A percentile compares a stretch with the other conserved stretches of the same genome.
Conservation (phyloP, 2,797 vertebrate genomes). For the Galago senegalensis region DNA sequence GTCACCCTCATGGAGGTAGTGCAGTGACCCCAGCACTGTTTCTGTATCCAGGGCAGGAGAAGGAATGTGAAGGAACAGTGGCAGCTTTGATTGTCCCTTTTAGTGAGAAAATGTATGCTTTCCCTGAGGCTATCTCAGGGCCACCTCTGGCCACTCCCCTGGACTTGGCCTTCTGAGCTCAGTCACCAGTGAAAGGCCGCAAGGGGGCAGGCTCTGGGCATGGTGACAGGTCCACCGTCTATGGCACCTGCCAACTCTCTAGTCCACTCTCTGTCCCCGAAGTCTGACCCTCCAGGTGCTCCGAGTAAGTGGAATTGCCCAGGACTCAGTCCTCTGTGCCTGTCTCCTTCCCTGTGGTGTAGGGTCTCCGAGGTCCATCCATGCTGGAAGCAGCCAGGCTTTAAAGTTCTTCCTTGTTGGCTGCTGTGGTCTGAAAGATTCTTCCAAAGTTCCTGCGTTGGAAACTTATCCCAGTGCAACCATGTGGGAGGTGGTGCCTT, state of each 20-base stretch:
- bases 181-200: neutral
- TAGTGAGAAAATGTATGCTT: neutral
- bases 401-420: neutral
- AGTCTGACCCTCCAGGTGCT: neutral
- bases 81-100: neutral
- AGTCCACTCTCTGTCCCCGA: too few species aligned
- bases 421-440: neutral
- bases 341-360: neutral
- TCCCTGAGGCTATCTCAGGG: neutral
- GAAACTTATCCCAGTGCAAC: too few species aligned
- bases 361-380: neutral
- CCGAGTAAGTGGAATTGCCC: neutral
- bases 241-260: neutral
- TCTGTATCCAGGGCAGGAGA: neutral
- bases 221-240: neutral
- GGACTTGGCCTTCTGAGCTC: neutral
- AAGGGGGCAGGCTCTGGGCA: neutral
- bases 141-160: neutral
- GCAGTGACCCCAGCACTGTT: neutral
- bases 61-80: neutral
- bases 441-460: too few species aligned
- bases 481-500: too few species aligned
- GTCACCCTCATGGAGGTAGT: neutral
- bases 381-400: neutral
- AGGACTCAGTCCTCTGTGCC: neutral